Base-by-base conservation (phyloP, 2,113 vertebrate species). In the Spilogale gracilis region DNA sequence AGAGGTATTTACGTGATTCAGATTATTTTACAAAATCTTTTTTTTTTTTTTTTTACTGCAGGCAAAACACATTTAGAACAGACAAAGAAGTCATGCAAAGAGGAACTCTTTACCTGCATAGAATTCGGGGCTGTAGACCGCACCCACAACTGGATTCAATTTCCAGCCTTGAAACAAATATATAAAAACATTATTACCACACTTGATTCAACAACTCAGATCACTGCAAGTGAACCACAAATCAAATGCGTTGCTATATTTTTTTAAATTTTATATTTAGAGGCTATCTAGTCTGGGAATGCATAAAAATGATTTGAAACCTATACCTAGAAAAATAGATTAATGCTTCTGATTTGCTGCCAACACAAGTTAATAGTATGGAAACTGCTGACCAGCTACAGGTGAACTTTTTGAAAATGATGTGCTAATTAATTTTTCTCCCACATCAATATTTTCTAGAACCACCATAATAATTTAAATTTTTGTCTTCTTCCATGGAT, bases 51-150 rank as follows among this genome's bases (percentile, higher is more conserved):
- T n/a, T n/a, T n/a, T 23, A 86, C 3, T 48, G 27, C 5, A 98
- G 78, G 93, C 76, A 96, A 98, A 23, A 10, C 60, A 89, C 97
- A 96, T 9, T 65, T 48, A 78, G 71, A 56, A 89, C 94, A 88
- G 97, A 92, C 56, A 80, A 92, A 96, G 16, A 74, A 3, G 60
- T 9, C 58, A 48, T 97, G 76, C 90, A 96, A 11, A 86, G 71
- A 38, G 0, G 38, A 96, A 96, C 78, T 95, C 98, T 98, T 97
- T 99, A 99, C 99, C 99, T 99, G 99, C 99, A 99, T 99, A 99
- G 99, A 99, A 99, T 99, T 99, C 99, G 97, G 99, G 99, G 98
- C 99, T 99, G 99, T 99, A 99, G 98, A 99, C 99, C 91, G 99
- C 99, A 98, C 99, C 99, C 97, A 99, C 99, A 98, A 99, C 99